Percentiles rank a stretch among this genome's conserved stretches.
phyloP scores from a whole-genome alignment of 2,797 vertebrate species.

The Merluccius polli region DNA sequence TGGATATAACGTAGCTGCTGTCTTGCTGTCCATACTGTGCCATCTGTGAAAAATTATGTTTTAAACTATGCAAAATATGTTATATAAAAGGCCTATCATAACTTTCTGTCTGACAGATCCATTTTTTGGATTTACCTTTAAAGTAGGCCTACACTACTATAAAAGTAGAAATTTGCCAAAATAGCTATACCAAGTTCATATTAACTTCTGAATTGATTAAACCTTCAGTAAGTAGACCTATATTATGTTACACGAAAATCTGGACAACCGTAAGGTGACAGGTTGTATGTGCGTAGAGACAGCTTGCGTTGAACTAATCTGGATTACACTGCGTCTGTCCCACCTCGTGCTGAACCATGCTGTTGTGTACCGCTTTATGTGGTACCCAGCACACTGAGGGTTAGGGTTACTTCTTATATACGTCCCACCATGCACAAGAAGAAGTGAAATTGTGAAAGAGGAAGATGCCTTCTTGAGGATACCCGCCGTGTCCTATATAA shows the following conservation, averaged over 20 bases:
- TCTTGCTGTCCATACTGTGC: neutral
- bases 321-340: slow-evolving; percentile 38
- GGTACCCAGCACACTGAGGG: too few species aligned
- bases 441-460: neutral
- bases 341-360: neutral
- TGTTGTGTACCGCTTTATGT: too few species aligned
- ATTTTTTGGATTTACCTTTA: neutral
- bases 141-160: neutral
- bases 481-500: neutral
- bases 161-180: neutral
- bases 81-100: neutral
- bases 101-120: neutral
- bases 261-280: neutral
- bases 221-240: too few species aligned
- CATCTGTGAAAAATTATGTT: neutral
- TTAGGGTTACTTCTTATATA: too few species aligned
- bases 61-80: neutral
- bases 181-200: too few species aligned
- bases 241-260: too few species aligned
- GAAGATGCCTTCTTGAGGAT: neutral
- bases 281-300: neutral
- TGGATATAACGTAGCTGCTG: too few species aligned
- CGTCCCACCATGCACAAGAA: neutral
- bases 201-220: too few species aligned
- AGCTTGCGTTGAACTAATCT: slow-evolving; percentile 33